A percentile compares a stretch with the other conserved stretches of the same genome.
Conservation (phyloP, 2,888 invertebrate species). For the Eupithecia pulchellata region DNA sequence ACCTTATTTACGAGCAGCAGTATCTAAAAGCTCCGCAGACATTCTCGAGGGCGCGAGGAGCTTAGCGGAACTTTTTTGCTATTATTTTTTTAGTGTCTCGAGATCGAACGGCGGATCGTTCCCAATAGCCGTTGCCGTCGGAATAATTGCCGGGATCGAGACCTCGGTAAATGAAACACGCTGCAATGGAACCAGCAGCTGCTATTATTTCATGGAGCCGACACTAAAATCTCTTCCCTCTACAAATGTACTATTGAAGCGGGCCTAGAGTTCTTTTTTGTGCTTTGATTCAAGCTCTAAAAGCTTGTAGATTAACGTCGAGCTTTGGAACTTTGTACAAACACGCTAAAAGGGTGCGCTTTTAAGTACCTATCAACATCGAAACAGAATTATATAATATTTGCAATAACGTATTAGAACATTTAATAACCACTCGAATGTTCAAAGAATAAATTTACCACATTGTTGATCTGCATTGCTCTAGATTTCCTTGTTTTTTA, state of each 20-base stretch:
- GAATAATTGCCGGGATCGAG: constrained; percentile 65
- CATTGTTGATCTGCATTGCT: constrained; percentile 1
- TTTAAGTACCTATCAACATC: constrained; percentile 10
- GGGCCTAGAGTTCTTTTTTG: constrained; percentile 35
- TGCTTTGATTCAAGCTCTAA: constrained; percentile 38
- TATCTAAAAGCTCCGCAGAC: constrained; percentile 54
- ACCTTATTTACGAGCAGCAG: constrained; percentile 44
- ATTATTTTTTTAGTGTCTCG: constrained; percentile 60
- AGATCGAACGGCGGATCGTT: constrained; percentile 55
- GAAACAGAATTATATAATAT: not conserved
- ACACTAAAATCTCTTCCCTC: constrained; percentile 39
- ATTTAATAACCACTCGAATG: not conserved
- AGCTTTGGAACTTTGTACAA: constrained; percentile 32
- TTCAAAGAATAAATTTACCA: constrained; percentile 16
- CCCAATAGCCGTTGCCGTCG: constrained; percentile 54
- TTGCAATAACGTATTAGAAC: not conserved
- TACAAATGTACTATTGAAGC: constrained; percentile 31
- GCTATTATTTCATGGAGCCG: constrained; percentile 30
- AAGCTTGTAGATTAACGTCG: constrained; percentile 39
- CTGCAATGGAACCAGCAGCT: constrained; percentile 40
- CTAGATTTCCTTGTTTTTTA: constrained; percentile 40
- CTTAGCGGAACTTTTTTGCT: constrained; percentile 54
- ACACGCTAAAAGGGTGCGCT: constrained; percentile 22
- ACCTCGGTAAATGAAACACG: constrained; percentile 54
- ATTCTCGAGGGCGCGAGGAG: constrained; percentile 50